phyloP scores from a whole-genome alignment of 2,797 vertebrate genomes.

The Eulemur rubriventer region DNA sequence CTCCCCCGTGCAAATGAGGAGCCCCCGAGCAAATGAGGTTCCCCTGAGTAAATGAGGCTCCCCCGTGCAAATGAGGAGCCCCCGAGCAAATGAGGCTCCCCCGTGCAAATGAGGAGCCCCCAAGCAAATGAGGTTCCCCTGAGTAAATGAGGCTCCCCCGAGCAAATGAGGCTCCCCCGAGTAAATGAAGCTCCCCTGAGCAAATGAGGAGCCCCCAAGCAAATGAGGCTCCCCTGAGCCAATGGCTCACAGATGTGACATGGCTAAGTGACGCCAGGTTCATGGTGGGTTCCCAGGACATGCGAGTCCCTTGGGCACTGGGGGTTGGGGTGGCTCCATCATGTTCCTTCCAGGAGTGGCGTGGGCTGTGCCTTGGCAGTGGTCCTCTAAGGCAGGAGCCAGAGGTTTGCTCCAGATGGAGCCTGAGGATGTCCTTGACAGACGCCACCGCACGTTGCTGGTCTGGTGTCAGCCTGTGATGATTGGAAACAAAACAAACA shows the following conservation, averaged over 20 bases:
- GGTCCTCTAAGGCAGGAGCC: not conserved
- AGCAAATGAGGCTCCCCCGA: accelerated
- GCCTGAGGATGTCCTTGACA: not conserved
- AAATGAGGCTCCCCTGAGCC: accelerated
- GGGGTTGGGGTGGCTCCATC: accelerated
- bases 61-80: accelerated
- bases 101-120: accelerated
- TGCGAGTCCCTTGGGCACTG: accelerated
- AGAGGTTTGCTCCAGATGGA: not conserved
- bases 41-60: accelerated
- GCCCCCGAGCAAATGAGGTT: accelerated
- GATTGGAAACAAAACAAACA: not conserved
- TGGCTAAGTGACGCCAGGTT: accelerated
- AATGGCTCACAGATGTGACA: accelerated
- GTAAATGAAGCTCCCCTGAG: accelerated
- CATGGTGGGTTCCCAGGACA: not conserved
- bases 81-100: accelerated
- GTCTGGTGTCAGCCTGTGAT: not conserved
- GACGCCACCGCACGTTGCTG: not conserved
- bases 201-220: accelerated
- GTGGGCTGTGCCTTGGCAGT: not conserved
- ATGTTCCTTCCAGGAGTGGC: no score
- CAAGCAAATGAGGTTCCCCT: accelerated
- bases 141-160: accelerated
- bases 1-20: accelerated